These are phyloP conservation scores for Trigoniulus corallinus DNA, from an alignment of 1,140 invertebrate species.

Conservation along the genomic window DNA sequence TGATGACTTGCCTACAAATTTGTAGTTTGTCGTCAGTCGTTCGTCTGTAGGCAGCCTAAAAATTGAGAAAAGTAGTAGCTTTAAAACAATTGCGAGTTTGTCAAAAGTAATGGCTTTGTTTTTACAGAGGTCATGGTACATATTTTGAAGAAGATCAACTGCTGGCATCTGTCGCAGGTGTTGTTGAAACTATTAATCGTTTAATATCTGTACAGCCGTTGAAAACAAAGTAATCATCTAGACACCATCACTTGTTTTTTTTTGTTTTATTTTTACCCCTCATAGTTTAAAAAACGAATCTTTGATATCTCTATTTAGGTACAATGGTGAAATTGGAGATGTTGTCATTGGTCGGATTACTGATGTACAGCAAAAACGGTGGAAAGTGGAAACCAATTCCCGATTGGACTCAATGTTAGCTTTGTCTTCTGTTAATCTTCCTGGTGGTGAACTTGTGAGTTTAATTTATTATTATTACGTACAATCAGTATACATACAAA, in stretches of 20 bases:
- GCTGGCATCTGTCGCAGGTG: slow-evolving; percentile 81
- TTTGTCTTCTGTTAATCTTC: slow-evolving; percentile 88
- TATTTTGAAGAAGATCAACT: slow-evolving; percentile 62
- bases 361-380: slow-evolving; percentile 77
- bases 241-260: slow-evolving; percentile 3
- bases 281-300: background rate
- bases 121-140: slow-evolving; percentile 83
- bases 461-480: too few relatives aligned
- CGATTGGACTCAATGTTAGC: slow-evolving; percentile 73
- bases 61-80: too few relatives aligned
- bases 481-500: too few relatives aligned
- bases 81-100: slow-evolving; percentile 7
- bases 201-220: slow-evolving; percentile 76
- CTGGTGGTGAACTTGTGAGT: slow-evolving; percentile 89
- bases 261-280: slow-evolving; percentile 4
- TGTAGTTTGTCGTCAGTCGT: too few relatives aligned
- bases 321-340: slow-evolving; percentile 80
- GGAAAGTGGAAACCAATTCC: slow-evolving; percentile 90
- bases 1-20: too few relatives aligned
- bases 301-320: slow-evolving; percentile 25
- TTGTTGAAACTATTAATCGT: slow-evolving; percentile 86
- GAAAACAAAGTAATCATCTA: slow-evolving; percentile 53
- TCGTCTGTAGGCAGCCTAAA: too few relatives aligned
- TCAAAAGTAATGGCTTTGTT: slow-evolving; percentile 15
- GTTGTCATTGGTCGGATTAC: slow-evolving; percentile 86